Evolutionary conservation across 2,888 invertebrate species (phyloP), one percentile per base, ranked within the genome.

Genomic region (Pseudococcus longispinus): DNA sequence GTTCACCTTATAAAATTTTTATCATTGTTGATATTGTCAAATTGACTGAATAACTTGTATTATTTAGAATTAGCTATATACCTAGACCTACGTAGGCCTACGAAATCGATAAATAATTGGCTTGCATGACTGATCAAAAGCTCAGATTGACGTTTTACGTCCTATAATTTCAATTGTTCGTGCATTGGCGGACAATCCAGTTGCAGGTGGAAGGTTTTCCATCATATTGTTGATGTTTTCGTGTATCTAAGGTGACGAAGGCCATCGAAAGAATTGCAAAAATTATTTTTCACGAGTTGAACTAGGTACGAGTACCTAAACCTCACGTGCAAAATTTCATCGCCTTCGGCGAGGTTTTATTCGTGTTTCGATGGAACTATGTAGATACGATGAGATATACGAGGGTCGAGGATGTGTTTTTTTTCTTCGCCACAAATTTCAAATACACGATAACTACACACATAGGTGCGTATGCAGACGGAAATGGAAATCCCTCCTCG

Each of bases 161-260:
- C n/a, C n/a, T n/a, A 2, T 3, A 60, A 60, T 60, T 60, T 60
- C 60, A 60, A 60, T 60, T 9, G 20, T 1, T 9, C 13, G 20
- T n/a, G 8, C 37, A 37, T 37, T 37, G 37, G 37, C 37, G 4
- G 4, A 37, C 8, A 46, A 9, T 37, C 37, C 8, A 37, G 9
- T 37, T 9, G 37, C 51, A 51, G 51, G 60, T 60, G 23, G 8
- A 60, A 60, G 60, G 9, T 23, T 60, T 29, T 18, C 70, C n/a
- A 29, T 29, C 26, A 9, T n/a, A n/a, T 80, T 80, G 77, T 80
- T 42, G 37, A 80, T 80, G 11, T 80, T 80, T 80, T 42, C 42
- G 77, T 70, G 70, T 42, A 80, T 42, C 77, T 80, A 80, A 42
- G 42, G 42, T 37, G 37, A 80, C 42, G 77, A 80, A 80, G 77